Percentiles rank a stretch among this genome's conserved stretches.
These are phyloP conservation scores for Campoletis sonorensis DNA, from an alignment of 1,140 invertebrate species.

Conservation along the genomic window DNA sequence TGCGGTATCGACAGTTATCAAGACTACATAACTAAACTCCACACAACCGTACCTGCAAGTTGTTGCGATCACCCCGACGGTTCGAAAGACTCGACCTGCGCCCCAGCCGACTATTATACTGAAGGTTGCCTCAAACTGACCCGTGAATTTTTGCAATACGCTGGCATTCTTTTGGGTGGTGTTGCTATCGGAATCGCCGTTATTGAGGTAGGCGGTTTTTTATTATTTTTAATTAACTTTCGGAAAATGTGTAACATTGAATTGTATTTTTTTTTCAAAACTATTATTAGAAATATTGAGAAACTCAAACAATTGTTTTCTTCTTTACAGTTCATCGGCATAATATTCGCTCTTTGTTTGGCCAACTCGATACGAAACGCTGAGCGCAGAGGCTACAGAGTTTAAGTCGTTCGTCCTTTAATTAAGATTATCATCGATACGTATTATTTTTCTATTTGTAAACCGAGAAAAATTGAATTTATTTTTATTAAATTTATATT, in stretches of 20 bases:
- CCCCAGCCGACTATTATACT: constrained; percentile 47
- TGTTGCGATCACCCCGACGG: constrained; percentile 55
- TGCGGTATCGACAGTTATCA: constrained; percentile 78
- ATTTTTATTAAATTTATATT: no score
- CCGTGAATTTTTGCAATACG: constrained; percentile 72
- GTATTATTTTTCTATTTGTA: no score
- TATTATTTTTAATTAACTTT: neutral
- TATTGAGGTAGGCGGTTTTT: constrained; percentile 77
- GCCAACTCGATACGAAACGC: constrained; percentile 83
- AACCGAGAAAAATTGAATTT: no score
- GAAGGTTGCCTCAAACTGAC: constrained; percentile 74
- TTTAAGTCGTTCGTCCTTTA: constrained; percentile 53
- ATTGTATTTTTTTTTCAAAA: constrained; percentile 32
- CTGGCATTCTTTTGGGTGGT: constrained; percentile 79
- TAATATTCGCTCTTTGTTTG: constrained; percentile 90
- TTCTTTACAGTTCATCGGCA: constrained; percentile 83
- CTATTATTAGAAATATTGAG: no score
- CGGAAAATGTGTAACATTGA: no score
- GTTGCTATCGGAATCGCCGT: constrained; percentile 82
- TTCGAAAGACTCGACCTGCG: neutral
- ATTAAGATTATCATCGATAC: no score
- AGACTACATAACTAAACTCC: constrained; percentile 72
- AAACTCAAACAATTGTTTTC: neutral
- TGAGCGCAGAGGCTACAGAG: constrained; percentile 79
- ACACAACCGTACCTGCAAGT: constrained; percentile 68